phyloP scores from a whole-genome alignment of 92 coral and sea anemone species.

The Bergia puertoricense region DNA sequence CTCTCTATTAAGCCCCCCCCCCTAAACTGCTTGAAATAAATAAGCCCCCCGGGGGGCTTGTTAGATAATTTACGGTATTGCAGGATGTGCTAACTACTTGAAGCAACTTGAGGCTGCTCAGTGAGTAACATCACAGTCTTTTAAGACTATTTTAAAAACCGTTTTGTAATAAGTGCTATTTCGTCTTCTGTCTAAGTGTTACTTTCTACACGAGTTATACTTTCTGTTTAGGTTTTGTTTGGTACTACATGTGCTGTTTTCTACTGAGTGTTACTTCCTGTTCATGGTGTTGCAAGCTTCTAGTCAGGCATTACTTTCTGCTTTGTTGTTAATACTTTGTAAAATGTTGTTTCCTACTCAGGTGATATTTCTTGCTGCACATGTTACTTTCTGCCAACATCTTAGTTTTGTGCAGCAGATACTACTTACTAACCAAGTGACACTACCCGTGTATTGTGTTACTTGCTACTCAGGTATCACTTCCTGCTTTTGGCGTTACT shows the following conservation, averaged over 20 bases:
- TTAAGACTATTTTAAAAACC: no score
- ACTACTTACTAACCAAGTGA: no score
- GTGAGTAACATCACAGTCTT: no score
- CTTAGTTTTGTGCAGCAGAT: no score
- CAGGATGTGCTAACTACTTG: not conserved
- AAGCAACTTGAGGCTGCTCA: not conserved
- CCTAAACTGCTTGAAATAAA: no score
- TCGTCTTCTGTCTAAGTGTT: not conserved
- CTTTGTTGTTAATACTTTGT: not conserved
- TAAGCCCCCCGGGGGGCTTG: no score
- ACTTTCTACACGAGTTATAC: not conserved
- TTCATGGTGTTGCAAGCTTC: not conserved
- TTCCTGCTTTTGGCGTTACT: no score
- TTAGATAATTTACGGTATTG: no score
- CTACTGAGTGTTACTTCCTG: not conserved
- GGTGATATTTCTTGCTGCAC: not conserved
- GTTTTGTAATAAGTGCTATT: not conserved
- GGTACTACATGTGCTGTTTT: not conserved
- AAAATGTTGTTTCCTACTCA: not conserved
- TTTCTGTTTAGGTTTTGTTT: not conserved
- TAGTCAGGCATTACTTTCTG: not conserved
- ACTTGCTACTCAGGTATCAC: no score
- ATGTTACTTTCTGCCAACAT: not conserved
- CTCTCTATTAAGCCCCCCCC: no score
- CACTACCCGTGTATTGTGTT: no score